Base-by-base conservation (phyloP, 2,888 invertebrate species). In the Hipparchia sbordonii region DNA sequence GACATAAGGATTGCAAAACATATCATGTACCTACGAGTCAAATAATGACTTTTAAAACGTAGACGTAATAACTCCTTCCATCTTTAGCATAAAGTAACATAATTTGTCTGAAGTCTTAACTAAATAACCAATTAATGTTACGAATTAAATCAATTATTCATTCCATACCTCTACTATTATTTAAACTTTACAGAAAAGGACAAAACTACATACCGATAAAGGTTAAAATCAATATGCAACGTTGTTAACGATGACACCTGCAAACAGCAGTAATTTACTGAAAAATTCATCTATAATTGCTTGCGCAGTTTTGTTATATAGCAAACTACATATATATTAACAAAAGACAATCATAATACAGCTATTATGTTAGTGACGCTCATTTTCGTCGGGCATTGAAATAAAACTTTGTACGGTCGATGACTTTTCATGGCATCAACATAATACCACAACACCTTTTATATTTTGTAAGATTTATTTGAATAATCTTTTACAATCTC, bases 131-230 rank as follows among this genome's bases (percentile, higher is more conserved):
- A 39, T 70, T 46, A 61, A 52, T 63, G n/a, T n/a, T 61, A 63
- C 48, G 48, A 68, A 67, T 61, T 63, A 60, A 45, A 71, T 71
- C 39, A 67, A 73, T 73, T 73, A 68, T 71, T 67, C 72, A 72
- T 66, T 46, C 57, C 57, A 60, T 69, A 48, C 63, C 51, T 23
- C 23, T 51, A 69, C 56, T 52, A 56, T 72, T 60, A 60, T 60
- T 72, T 62, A 57, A 68, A 57, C 60, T 8, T 70, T 46, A 72
- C 67, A 67, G 33, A 72, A 62, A 70, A 74, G 67, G 65, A 71
- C 59, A 74, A 33, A 12, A 52, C 48, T 57, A 46, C 56, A 56
- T 46, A 56, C 13, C 23, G 45, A 67, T 59, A 67, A 73, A 73
- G 62, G 67, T 63, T 62, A 33, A 56, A 72, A 59, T 61, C 52